A percentile compares a stretch with the other conserved stretches of the same genome.
phyloP scores from a whole-genome alignment of 2,797 vertebrate genomes.

The Pseudochirops cupreus region DNA sequence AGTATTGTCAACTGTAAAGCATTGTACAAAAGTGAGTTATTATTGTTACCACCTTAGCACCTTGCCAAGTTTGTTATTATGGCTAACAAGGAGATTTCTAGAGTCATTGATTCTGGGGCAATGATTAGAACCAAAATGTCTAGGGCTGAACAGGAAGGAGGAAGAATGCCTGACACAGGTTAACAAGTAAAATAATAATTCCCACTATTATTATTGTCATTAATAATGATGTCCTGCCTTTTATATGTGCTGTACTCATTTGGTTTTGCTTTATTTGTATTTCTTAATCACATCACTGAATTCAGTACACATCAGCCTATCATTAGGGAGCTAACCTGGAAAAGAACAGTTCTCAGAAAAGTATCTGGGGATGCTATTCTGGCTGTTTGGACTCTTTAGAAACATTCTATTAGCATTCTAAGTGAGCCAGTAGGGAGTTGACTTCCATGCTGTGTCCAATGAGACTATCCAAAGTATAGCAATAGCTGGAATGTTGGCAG shows the following conservation, averaged over 20 bases:
- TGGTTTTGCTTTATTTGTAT: constrained; percentile 10
- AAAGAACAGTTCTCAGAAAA: constrained; percentile 45
- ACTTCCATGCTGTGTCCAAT: neutral
- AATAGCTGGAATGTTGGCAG: neutral
- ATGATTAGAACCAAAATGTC: constrained; percentile 41
- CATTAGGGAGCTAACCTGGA: neutral
- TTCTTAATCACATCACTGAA: neutral
- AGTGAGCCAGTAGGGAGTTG: neutral
- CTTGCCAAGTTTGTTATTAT: constrained; percentile 12
- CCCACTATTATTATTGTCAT: neutral
- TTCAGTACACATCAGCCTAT: neutral
- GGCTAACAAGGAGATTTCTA: constrained; percentile 37
- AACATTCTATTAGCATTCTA: constrained; percentile 1
- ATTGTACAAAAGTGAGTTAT: neutral
- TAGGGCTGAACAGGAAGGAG: neutral
- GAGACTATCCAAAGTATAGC: constrained; percentile 4
- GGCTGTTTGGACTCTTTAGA: neutral
- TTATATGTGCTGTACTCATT: neutral
- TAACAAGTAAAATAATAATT: constrained; percentile 38
- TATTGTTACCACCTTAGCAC: neutral
- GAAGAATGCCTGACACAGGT: neutral
- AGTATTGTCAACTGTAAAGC: neutral
- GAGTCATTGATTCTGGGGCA: constrained; percentile 25
- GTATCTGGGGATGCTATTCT: neutral
- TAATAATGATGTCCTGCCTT: constrained; percentile 1